Conservation (phyloP, 1,140 invertebrate species). For the Phymastichus coffea region DNA sequence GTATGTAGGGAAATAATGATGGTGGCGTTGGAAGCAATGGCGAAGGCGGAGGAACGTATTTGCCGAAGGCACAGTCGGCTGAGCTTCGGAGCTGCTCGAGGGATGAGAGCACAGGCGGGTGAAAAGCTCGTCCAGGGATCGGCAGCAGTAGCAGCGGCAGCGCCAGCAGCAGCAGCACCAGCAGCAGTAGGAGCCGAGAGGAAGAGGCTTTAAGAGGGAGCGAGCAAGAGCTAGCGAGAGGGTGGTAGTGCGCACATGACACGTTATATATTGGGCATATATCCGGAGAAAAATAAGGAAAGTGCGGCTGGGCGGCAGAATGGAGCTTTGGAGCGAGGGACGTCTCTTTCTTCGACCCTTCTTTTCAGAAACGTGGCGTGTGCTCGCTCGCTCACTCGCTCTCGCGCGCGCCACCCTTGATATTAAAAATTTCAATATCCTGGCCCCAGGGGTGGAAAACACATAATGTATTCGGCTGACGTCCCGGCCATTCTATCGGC, state of each 20-base stretch:
- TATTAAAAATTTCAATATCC: slow-evolving; percentile 61
- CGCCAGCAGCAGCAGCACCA: too few species aligned
- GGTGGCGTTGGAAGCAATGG: too few species aligned
- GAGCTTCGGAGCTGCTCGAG: too few species aligned
- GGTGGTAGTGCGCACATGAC: neutral
- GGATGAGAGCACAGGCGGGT: neutral
- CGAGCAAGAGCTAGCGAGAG: too few species aligned
- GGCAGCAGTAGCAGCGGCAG: too few species aligned
- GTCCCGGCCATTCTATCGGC: slow-evolving; percentile 58
- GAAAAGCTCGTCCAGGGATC: slow-evolving; percentile 6
- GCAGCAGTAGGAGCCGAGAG: too few species aligned
- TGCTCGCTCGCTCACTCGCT: too few species aligned
- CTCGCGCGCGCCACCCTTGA: slow-evolving; percentile 45
- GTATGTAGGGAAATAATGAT: too few species aligned
- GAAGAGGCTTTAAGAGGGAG: too few species aligned
- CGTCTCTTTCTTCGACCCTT: slow-evolving; percentile 9
- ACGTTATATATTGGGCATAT: slow-evolving; percentile 16
- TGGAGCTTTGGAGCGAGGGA: neutral
- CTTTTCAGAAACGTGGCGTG: too few species aligned
- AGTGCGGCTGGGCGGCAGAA: neutral
- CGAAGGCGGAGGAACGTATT: too few species aligned
- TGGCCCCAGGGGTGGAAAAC: slow-evolving; percentile 57
- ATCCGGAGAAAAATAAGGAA: slow-evolving; percentile 25
- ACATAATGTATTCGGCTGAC: slow-evolving; percentile 60
- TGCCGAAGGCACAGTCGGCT: too few species aligned